Evolutionary conservation across 2,113 vertebrate species (phyloP), one percentile per base, ranked within the genome.

Genomic region (Mellivora capensis): DNA sequence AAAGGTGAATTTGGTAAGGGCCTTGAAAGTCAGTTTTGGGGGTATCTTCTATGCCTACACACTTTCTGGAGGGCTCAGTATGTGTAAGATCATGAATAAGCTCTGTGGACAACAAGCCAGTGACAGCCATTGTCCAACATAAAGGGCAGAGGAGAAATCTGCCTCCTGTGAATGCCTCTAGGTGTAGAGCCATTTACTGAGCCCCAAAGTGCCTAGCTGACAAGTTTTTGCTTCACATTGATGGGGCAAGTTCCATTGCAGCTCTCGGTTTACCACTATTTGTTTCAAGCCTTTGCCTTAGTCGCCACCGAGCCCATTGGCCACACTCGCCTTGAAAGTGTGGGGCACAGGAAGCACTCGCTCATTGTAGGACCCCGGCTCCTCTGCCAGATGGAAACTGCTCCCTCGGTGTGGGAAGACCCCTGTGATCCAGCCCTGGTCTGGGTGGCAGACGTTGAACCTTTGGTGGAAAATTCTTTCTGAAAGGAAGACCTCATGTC

Each of bases 211-310:
- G 8, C 42, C 44, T 47, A 4, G n/a, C 12, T 23, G 7, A 27
- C 34, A 37, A 49, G 6, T 5, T 76, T 82, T 93, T 85, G 37
- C 77, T 72, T 93, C 15, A 29, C 0, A 0, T n/a, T 23, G 23
- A 74, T 20, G 12, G 42, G 49, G 27, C 49, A 85, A 77, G 27
- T 72, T 87, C 4, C 79, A 49, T 59, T 86, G 84, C 71, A 80
- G 67, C 93, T 95, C 97, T 98, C 95, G 89, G 86, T 96, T 81
- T 96, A 47, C 47, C 86, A 86, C 15, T 77, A 23, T 69, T 97
- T 91, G 86, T 84, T 88, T 97, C 94, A 91, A 67, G 91, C 64
- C 93, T 97, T 98, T 98, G 59, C 84, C 69, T 80, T 17, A 18
- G 52, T 54, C 17, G 52, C 52, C 87, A 96, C n/a, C 80, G 97